Evolutionary conservation across 2,113 vertebrate genomes (phyloP).

Genomic region (Gobius niger): DNA sequence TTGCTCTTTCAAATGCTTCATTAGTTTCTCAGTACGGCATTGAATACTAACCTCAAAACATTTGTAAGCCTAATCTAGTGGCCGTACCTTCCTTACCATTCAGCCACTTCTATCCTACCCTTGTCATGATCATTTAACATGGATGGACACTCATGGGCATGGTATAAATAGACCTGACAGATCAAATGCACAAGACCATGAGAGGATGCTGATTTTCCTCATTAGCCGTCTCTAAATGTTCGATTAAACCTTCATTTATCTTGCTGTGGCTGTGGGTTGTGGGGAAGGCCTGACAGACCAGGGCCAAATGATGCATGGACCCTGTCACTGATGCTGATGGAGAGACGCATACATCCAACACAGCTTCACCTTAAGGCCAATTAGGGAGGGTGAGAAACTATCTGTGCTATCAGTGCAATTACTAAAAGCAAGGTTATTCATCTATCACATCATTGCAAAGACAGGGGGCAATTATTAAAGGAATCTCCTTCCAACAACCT

Average conservation of each 20-base stretch:
- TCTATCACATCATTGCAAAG: neutral
- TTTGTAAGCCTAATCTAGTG: neutral
- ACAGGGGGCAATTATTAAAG: neutral
- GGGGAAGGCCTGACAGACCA: slow-evolving; percentile 51
- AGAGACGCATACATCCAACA: slow-evolving; percentile 27
- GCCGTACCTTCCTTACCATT: neutral
- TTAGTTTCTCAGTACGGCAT: too few relatives aligned
- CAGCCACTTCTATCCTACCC: neutral
- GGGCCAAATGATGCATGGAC: slow-evolving; percentile 65
- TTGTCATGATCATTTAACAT: neutral
- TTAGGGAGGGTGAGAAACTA: neutral
- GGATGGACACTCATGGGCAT: neutral
- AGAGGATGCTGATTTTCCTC: slow-evolving; percentile 26
- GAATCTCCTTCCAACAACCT: neutral
- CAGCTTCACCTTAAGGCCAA: neutral
- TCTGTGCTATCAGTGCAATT: slow-evolving; percentile 3
- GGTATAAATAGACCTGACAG: neutral
- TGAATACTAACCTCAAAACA: too few relatives aligned
- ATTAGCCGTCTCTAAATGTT: slow-evolving; percentile 54
- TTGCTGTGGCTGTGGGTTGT: slow-evolving; percentile 47
- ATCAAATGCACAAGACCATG: neutral
- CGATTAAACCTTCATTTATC: slow-evolving; percentile 61
- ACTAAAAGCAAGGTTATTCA: neutral
- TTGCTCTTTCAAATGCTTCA: too few relatives aligned
- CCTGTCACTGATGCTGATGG: slow-evolving; percentile 59